Evolutionary conservation across 2,797 vertebrate genomes (phyloP).

Genomic region (Gymnoscopelus microlampas): DNA sequence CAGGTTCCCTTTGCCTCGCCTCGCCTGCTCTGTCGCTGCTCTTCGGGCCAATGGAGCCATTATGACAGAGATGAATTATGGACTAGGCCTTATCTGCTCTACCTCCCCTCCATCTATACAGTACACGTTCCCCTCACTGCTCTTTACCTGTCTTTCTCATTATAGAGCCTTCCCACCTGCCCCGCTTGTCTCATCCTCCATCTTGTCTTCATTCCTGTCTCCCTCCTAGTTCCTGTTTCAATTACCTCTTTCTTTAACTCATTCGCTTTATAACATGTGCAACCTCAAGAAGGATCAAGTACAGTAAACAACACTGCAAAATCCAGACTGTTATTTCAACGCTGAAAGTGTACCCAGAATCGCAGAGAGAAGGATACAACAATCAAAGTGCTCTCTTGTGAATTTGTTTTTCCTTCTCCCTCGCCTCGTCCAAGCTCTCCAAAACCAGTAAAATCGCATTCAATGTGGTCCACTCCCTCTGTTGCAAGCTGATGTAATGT

Average conservation of each 20-base stretch:
- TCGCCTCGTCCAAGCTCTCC: constrained; percentile 10
- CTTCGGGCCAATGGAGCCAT: constrained; percentile 71
- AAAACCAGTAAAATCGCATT: constrained; percentile 3
- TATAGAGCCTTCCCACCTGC: constrained; percentile 12
- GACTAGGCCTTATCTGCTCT: constrained; percentile 54
- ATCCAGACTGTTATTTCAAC: too few species aligned
- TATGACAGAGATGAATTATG: constrained; percentile 79
- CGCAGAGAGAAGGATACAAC: background rate
- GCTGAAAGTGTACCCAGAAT: too few species aligned
- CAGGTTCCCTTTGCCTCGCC: constrained; percentile 61
- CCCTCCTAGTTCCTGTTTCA: background rate
- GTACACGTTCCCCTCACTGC: constrained; percentile 31
- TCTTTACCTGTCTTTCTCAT: constrained; percentile 33
- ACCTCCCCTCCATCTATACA: background rate
- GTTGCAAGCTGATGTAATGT: constrained; percentile 28
- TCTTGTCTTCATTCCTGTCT: background rate
- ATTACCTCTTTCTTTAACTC: background rate
- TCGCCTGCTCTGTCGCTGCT: constrained; percentile 52
- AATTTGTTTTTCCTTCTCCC: background rate
- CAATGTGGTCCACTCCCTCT: constrained; percentile 18
- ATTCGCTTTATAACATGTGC: background rate
- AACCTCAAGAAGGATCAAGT: background rate
- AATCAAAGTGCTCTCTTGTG: constrained; percentile 6
- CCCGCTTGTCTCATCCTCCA: background rate
- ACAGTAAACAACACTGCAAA: too few species aligned